These are phyloP conservation scores for Bradypodion ventrale DNA, from an alignment of 2,797 vertebrate species.

Conservation along the genomic window DNA sequence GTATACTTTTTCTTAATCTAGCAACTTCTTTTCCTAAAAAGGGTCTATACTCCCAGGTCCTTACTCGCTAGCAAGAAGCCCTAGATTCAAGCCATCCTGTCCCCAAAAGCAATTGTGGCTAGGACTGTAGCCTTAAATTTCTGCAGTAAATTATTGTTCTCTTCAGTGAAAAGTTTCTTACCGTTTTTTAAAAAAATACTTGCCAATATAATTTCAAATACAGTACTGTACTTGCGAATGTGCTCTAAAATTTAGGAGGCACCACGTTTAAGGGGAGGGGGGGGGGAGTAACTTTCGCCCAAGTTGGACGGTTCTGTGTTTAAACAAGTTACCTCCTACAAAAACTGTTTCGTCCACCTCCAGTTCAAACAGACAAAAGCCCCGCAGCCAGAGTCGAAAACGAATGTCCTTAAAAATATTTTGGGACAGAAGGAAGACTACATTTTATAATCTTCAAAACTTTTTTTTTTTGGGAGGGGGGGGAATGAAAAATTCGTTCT, in stretches of 20 bases:
- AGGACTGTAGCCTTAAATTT: background rate
- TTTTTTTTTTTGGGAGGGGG: background rate
- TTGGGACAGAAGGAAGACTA: rapidly evolving
- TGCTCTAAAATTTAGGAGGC: background rate
- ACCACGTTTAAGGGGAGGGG: too few relatives aligned
- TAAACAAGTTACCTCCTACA: background rate
- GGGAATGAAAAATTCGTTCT: background rate
- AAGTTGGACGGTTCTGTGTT: constrained; percentile 43
- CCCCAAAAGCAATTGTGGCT: background rate
- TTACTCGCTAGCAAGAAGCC: background rate
- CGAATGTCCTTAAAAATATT: background rate
- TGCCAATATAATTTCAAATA: too few relatives aligned
- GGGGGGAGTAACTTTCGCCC: background rate
- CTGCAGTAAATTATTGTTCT: background rate
- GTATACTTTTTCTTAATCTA: background rate
- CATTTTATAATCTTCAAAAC: background rate
- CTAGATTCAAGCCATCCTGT: background rate
- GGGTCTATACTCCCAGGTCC: background rate
- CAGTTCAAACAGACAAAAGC: constrained; percentile 14
- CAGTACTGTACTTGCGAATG: background rate
- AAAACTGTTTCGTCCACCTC: constrained; percentile 25
- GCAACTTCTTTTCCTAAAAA: background rate
- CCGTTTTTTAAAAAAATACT: too few relatives aligned
- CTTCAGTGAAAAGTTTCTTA: too few relatives aligned
- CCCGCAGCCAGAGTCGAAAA: background rate